These are phyloP conservation scores for Aulostomus chinensis DNA, from an alignment of 2,797 vertebrate genomes.

Conservation along the genomic window DNA sequence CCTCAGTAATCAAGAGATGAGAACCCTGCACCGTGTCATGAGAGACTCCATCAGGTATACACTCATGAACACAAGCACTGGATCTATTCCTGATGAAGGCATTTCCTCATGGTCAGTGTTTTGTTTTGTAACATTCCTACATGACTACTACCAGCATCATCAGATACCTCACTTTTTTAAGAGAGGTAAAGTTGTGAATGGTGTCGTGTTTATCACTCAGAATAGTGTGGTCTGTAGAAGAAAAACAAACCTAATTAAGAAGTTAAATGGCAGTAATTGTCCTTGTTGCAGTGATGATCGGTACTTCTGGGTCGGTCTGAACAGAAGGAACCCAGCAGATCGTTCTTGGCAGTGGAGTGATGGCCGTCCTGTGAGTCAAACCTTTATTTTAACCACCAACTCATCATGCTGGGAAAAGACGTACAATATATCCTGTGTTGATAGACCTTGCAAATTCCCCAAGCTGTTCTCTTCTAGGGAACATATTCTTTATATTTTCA, in stretches of 20 bases:
- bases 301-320: conserved; percentile 95
- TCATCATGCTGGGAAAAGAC: not conserved
- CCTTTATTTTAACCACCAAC: not conserved
- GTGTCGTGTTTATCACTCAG: too few relatives aligned
- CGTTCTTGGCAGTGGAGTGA: conserved; percentile 94
- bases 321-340: conserved; percentile 88
- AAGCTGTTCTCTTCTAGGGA: too few relatives aligned
- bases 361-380: conserved; percentile 85
- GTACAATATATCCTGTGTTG: not conserved
- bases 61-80: not conserved
- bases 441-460: not conserved
- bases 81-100: not conserved
- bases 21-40: conserved; percentile 80
- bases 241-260: too few relatives aligned
- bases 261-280: conserved; percentile 7
- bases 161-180: too few relatives aligned
- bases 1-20: conserved; percentile 80
- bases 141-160: too few relatives aligned
- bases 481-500: too few relatives aligned
- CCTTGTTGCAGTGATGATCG: conserved; percentile 81
- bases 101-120: too few relatives aligned
- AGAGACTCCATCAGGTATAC: conserved; percentile 86
- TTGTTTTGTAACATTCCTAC: too few relatives aligned
- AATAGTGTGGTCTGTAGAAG: too few relatives aligned
- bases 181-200: too few relatives aligned